Evolutionary conservation across 2,888 invertebrate genomes (phyloP).

Genomic region (Synanthedon tipuliformis): DNA sequence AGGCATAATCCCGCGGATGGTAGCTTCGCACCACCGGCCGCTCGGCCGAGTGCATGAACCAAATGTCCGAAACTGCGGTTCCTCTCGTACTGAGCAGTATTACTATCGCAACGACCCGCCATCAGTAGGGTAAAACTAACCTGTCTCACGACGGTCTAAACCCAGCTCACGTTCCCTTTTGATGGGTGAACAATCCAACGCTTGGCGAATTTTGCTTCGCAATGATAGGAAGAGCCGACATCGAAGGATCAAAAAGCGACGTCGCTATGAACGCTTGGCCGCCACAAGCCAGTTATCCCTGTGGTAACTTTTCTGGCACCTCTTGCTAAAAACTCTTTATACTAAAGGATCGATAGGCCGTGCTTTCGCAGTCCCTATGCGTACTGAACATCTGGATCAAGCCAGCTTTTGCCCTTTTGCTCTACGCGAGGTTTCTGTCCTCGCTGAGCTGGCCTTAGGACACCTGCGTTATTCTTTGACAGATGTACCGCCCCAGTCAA

Average conservation of each 20-base stretch:
- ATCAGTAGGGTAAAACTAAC: slow-evolving; percentile 69
- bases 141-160: slow-evolving; percentile 65
- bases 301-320: slow-evolving; percentile 72
- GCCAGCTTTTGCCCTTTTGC: slow-evolving; percentile 26
- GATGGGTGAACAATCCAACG: not conserved
- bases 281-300: slow-evolving; percentile 76
- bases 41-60: not conserved
- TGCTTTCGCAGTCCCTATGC: too few relatives aligned
- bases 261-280: slow-evolving; percentile 32
- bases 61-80: slow-evolving; percentile 71
- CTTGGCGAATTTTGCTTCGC: not conserved
- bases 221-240: slow-evolving; percentile 66
- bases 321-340: slow-evolving; percentile 65
- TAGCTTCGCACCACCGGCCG: not conserved
- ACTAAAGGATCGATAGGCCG: slow-evolving; percentile 69
- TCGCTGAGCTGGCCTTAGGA: slow-evolving; percentile 74
- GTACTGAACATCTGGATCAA: too few relatives aligned
- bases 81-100: slow-evolving; percentile 23
- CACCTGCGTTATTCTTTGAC: slow-evolving; percentile 75
- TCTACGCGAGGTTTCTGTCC: slow-evolving; percentile 79
- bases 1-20: not conserved
- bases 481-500: slow-evolving; percentile 77
- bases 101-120: slow-evolving; percentile 47
- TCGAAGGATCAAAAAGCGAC: slow-evolving; percentile 79
- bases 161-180: not conserved